phyloP scores from a whole-genome alignment of 2,113 vertebrate genomes.

The Galemys pyrenaicus region DNA sequence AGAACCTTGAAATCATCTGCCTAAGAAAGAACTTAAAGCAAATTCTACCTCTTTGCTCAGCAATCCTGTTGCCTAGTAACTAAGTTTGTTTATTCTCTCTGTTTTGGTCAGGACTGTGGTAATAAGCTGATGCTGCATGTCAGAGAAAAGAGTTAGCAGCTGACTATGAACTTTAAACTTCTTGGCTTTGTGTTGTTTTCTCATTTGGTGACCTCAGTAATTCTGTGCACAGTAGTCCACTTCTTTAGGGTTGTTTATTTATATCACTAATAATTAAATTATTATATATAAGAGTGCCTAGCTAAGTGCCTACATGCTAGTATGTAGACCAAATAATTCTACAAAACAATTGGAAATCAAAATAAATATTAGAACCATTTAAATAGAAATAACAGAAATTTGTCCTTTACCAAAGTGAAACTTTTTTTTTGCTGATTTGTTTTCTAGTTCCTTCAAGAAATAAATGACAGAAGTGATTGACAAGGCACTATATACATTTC shows the following conservation, averaged over 20 bases:
- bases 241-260: conserved; percentile 28
- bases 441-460: conserved; percentile 62
- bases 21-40: conserved; percentile 54
- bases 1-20: conserved; percentile 56
- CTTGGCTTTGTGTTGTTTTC: conserved; percentile 46
- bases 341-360: neutral
- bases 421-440: neutral
- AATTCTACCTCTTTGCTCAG: conserved; percentile 54
- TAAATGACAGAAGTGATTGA: conserved; percentile 64
- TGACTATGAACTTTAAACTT: conserved; percentile 51
- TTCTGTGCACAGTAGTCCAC: neutral
- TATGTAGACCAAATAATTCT: conserved; percentile 23
- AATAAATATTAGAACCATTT: neutral
- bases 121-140: conserved; percentile 51
- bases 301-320: neutral
- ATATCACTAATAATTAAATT: conserved; percentile 51
- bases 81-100: conserved; percentile 62
- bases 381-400: neutral
- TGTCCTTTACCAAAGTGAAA: neutral
- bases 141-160: conserved; percentile 46
- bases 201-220: conserved; percentile 33
- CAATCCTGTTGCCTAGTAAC: conserved; percentile 69
- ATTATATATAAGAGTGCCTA: neutral
- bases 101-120: conserved; percentile 59
- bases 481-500: conserved; percentile 54